These are phyloP conservation scores for Melanocharis versteri DNA, from an alignment of 2,113 vertebrate species.

Conservation along the genomic window DNA sequence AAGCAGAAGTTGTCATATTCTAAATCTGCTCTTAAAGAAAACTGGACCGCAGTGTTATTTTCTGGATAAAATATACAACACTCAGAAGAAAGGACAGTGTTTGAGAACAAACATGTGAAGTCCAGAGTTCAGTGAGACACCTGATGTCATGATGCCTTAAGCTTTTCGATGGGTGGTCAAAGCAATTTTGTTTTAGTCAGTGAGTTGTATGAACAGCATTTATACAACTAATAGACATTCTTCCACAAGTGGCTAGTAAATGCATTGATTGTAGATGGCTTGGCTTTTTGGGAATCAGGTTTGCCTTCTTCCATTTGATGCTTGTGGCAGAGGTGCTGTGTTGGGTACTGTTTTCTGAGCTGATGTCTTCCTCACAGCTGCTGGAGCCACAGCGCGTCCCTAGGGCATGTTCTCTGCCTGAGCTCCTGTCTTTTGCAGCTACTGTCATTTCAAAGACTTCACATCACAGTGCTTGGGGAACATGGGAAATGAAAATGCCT, in stretches of 20 bases:
- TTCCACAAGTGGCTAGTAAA: not conserved
- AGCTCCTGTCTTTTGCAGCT: not conserved
- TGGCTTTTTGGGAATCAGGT: not conserved
- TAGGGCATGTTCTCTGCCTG: not conserved
- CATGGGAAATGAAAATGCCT: slow-evolving; percentile 25
- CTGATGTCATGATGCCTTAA: not conserved
- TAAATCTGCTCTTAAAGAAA: not conserved
- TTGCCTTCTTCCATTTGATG: not conserved
- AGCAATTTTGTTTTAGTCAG: not conserved
- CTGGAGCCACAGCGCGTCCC: not conserved
- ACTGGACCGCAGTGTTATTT: not conserved
- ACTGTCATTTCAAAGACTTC: slow-evolving; percentile 39
- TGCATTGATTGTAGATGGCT: not conserved
- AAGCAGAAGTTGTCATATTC: slow-evolving; percentile 17
- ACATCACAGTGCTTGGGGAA: not conserved
- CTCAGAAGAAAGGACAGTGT: not conserved
- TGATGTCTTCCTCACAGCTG: not conserved
- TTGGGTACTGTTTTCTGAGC: not conserved
- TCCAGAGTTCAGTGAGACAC: not conserved
- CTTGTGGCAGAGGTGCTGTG: not conserved
- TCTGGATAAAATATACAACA: not conserved
- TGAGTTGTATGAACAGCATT: not conserved
- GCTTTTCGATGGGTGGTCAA: not conserved
- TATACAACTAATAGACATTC: not conserved
- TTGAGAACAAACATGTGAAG: not conserved